These are phyloP conservation scores for Ommatoiulus sabulosus DNA, from an alignment of 2,888 invertebrate genomes.

Conservation along the genomic window DNA sequence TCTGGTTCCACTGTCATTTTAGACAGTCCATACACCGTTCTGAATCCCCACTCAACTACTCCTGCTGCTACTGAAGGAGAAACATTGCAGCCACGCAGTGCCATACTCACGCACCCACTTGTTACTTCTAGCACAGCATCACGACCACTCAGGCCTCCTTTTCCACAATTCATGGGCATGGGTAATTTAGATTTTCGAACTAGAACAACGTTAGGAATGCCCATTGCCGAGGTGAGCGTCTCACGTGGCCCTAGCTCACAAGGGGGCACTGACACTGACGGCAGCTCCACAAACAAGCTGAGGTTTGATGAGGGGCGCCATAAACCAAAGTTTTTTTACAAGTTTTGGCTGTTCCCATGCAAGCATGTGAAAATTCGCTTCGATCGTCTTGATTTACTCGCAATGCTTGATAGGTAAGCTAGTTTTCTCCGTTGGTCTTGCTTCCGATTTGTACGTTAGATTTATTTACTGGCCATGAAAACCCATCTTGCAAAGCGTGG, in stretches of 20 bases:
- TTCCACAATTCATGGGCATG: constrained; percentile 65
- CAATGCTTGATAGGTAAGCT: constrained; percentile 81
- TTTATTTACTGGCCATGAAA: no score
- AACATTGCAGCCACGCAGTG: constrained; percentile 23
- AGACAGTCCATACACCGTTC: constrained; percentile 64
- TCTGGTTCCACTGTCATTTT: constrained; percentile 68
- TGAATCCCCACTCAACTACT: constrained; percentile 34
- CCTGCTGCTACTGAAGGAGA: constrained; percentile 52
- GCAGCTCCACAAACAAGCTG: constrained; percentile 59
- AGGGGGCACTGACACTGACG: constrained; percentile 64
- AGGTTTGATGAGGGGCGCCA: constrained; percentile 63
- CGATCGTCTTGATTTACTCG: constrained; percentile 91
- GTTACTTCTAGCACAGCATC: constrained; percentile 50
- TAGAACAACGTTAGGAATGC: constrained; percentile 63
- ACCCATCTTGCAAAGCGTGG: no score
- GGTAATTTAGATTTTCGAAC: constrained; percentile 65
- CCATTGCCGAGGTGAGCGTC: constrained; percentile 59
- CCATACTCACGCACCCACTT: constrained; percentile 38
- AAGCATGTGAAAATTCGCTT: constrained; percentile 83
- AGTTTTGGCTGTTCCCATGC: constrained; percentile 77
- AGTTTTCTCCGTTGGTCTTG: no score
- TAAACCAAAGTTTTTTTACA: constrained; percentile 76
- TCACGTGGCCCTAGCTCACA: constrained; percentile 62
- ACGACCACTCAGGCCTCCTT: constrained; percentile 61
- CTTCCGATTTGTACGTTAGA: neutral